Conservation (phyloP, 2,888 invertebrate species). For the Tiliacea citrago region DNA sequence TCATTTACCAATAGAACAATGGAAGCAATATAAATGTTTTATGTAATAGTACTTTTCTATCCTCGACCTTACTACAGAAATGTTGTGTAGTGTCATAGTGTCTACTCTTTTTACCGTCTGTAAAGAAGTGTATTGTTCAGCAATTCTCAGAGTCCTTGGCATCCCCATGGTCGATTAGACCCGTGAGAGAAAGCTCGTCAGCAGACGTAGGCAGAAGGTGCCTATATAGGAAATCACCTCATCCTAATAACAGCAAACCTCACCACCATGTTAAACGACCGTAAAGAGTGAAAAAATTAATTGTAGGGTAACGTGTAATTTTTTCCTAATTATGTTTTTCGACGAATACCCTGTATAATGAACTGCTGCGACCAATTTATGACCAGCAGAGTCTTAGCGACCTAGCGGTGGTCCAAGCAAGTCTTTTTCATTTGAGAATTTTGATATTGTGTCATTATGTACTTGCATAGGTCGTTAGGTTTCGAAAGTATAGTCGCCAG, state of each 20-base stretch:
- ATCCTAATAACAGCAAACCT: background rate
- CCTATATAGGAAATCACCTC: background rate
- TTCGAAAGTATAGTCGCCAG: too few species aligned
- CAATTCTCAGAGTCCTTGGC: background rate
- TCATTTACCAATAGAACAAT: background rate
- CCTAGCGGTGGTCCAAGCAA: background rate
- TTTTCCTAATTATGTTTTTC: background rate
- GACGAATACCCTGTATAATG: background rate
- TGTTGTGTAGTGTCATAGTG: background rate
- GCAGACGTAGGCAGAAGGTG: background rate
- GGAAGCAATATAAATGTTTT: background rate
- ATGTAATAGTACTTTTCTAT: background rate
- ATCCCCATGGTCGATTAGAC: too few species aligned
- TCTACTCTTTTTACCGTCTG: background rate
- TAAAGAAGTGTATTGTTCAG: background rate
- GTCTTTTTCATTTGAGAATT: background rate
- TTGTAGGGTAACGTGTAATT: background rate
- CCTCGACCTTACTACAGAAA: background rate
- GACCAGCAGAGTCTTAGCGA: background rate
- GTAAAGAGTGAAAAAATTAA: background rate
- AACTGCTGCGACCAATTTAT: background rate
- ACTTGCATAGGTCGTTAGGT: background rate
- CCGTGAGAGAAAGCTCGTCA: too few species aligned
- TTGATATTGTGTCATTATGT: background rate
- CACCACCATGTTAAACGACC: too few species aligned